A percentile compares a stretch with the other conserved stretches of the same genome.
Conservation (phyloP, 2,888 invertebrate genomes). For the Protophormia terraenovae region DNA sequence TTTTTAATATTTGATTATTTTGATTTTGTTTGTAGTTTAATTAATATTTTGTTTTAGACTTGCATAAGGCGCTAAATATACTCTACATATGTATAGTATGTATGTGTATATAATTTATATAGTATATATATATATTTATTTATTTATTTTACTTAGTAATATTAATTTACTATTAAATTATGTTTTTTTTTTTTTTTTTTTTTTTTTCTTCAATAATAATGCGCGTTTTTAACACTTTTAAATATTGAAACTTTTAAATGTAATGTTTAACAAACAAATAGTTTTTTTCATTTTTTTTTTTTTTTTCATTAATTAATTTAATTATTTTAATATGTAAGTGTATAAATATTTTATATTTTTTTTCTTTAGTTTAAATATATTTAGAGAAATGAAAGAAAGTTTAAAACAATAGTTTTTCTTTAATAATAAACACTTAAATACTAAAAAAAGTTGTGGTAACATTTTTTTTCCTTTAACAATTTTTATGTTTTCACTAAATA, state of each 20-base stretch:
- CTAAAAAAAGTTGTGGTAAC: conserved; percentile 61
- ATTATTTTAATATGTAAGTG: conserved; percentile 44
- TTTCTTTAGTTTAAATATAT: conserved; percentile 16
- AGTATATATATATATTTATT: conserved; percentile 32
- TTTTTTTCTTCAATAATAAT: conserved; percentile 57
- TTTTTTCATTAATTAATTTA: conserved; percentile 15
- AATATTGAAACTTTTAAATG: conserved; percentile 60
- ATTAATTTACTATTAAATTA: conserved; percentile 44
- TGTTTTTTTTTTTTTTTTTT: conserved; percentile 32
- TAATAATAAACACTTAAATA: conserved; percentile 59
- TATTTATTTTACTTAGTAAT: conserved; percentile 32
- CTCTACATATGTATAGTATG: conserved; percentile 65
- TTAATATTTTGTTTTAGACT: conserved; percentile 54
- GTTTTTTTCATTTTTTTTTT: background rate
- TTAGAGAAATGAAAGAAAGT: conserved; percentile 33
- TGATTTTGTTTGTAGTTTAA: conserved; percentile 50
- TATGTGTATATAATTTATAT: conserved; percentile 50
- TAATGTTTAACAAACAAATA: conserved; percentile 60
- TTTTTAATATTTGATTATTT: conserved; percentile 33
- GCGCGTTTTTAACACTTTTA: conserved; percentile 64
- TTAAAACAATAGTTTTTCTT: conserved; percentile 37
- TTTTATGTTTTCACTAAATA: conserved; percentile 40
- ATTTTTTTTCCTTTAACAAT: conserved; percentile 46
- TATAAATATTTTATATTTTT: conserved; percentile 53
- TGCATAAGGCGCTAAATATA: conserved; percentile 65